phyloP scores from a whole-genome alignment of 2,797 vertebrate species.

The Sebastes goodei region DNA sequence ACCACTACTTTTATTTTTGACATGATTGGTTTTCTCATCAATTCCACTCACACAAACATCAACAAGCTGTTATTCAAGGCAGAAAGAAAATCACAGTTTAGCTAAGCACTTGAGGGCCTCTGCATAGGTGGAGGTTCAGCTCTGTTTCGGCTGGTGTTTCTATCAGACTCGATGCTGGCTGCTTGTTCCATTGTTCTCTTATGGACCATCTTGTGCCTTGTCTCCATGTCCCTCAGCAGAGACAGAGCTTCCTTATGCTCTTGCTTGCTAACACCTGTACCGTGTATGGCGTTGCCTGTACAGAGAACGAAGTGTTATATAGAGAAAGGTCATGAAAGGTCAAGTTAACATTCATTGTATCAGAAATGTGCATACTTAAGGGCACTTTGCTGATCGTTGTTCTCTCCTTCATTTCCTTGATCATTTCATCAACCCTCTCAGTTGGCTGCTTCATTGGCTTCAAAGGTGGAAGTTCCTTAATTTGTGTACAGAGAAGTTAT shows the following conservation, averaged over 20 bases:
- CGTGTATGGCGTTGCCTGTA: conserved; percentile 57
- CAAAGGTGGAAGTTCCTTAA: conserved; percentile 55
- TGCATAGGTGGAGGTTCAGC: conserved; percentile 1
- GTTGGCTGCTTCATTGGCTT: conserved; percentile 45
- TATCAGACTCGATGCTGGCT: conserved; percentile 21
- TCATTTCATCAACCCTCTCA: conserved; percentile 65
- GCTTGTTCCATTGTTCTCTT: conserved; percentile 57
- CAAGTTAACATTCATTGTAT: not conserved
- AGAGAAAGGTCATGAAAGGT: not conserved
- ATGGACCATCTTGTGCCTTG: conserved; percentile 66
- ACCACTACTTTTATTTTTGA: not conserved
- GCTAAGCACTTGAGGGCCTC: not conserved
- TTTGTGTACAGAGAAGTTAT: conserved; percentile 45
- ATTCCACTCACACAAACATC: not conserved
- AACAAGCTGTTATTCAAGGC: not conserved
- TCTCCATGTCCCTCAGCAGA: conserved; percentile 75
- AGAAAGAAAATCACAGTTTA: not conserved
- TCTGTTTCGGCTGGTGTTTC: not conserved
- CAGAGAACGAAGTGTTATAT: conserved; percentile 3
- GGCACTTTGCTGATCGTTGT: conserved; percentile 59
- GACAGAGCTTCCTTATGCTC: conserved; percentile 69
- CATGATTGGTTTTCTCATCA: not conserved
- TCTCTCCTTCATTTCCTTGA: conserved; percentile 64
- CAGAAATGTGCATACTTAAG: conserved; percentile 62
- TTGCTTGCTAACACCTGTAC: conserved; percentile 24